phyloP scores from a whole-genome alignment of 2,797 vertebrate genomes.

The Caiman crocodilus region DNA sequence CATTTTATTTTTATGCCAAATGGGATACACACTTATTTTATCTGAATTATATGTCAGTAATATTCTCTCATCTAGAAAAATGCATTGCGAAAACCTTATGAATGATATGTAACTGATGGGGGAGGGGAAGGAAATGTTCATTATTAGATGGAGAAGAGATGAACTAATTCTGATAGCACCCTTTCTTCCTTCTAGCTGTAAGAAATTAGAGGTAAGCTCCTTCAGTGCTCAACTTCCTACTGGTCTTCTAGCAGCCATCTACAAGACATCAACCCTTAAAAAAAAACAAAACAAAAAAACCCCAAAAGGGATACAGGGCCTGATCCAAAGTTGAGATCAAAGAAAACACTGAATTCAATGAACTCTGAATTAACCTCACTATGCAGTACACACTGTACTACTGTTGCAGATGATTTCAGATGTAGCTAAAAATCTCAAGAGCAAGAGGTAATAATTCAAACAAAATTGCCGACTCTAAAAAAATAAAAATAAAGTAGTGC shows the following conservation, averaged over 20 bases:
- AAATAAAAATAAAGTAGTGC: constrained; percentile 41
- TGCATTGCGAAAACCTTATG: not conserved
- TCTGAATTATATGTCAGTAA: not conserved
- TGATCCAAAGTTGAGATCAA: not conserved
- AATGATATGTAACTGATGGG: not conserved
- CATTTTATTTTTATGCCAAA: constrained; percentile 8
- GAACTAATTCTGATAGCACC: too few species aligned
- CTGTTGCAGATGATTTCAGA: constrained; percentile 53
- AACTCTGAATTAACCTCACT: constrained; percentile 8
- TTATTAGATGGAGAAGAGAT: not conserved
- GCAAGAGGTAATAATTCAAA: constrained; percentile 57
- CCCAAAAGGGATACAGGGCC: not conserved
- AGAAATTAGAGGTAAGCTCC: too few species aligned
- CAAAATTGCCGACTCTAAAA: not conserved
- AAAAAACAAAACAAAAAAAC: not conserved
- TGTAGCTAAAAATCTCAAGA: constrained; percentile 54
- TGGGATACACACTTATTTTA: not conserved
- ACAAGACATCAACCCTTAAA: not conserved
- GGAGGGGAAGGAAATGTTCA: not conserved
- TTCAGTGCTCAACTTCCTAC: too few species aligned
- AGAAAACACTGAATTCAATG: not conserved
- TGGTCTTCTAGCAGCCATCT: too few species aligned
- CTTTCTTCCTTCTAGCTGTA: too few species aligned
- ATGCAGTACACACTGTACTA: constrained; percentile 31
- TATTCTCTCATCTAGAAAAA: not conserved